These are phyloP conservation scores for Ceratosolen solmsi DNA, from an alignment of 1,140 invertebrate species.

Conservation along the genomic window DNA sequence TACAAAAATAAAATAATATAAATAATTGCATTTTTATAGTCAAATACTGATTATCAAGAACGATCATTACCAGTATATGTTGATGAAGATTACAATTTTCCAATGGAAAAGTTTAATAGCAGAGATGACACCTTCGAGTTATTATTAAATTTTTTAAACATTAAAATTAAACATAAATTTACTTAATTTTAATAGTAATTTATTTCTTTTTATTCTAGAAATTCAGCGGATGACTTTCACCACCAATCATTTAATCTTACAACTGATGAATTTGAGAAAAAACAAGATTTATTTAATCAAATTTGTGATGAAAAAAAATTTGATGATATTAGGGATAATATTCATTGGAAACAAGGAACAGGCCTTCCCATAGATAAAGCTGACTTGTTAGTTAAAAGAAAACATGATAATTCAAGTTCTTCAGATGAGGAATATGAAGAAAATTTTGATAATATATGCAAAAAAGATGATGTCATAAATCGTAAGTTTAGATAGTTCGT, in stretches of 20 bases:
- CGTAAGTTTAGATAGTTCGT: conserved; percentile 62
- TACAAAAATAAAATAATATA: not conserved
- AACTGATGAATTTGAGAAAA: conserved; percentile 73
- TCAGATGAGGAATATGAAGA: conserved; percentile 72
- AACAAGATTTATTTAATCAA: conserved; percentile 76
- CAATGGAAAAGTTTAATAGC: conserved; percentile 80
- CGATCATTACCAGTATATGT: conserved; percentile 74
- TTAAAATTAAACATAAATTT: conserved; percentile 28
- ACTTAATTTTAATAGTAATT: conserved; percentile 8
- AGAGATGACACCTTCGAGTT: conserved; percentile 76
- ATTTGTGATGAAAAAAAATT: conserved; percentile 65
- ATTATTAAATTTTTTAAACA: conserved; percentile 54
- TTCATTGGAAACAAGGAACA: conserved; percentile 14
- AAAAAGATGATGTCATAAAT: conserved; percentile 73
- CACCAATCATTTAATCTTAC: conserved; percentile 74
- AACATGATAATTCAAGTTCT: conserved; percentile 66
- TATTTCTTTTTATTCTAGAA: conserved; percentile 59
- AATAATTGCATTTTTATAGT: not conserved
- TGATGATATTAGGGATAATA: conserved; percentile 18
- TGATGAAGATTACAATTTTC: conserved; percentile 79
- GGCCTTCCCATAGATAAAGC: conserved; percentile 65
- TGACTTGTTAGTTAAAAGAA: conserved; percentile 59
- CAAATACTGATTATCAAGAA: conserved; percentile 50
- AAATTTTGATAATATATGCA: conserved; percentile 64
- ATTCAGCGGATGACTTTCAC: conserved; percentile 73